These are phyloP conservation scores for Spilarctia lutea DNA, from an alignment of 2,888 invertebrate species.

Conservation along the genomic window DNA sequence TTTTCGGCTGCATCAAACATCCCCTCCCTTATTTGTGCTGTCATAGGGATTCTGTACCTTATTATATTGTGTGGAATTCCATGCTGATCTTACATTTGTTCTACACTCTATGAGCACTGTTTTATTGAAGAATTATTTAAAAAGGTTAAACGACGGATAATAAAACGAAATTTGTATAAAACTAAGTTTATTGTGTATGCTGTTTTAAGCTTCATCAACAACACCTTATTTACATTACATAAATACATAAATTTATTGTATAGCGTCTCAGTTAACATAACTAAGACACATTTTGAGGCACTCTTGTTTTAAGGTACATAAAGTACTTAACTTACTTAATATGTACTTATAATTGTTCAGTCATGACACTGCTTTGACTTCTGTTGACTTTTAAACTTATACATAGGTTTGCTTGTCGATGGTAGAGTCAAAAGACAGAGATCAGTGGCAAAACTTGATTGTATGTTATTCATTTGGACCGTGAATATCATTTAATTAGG, in stretches of 20 bases:
- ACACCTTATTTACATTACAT: slow-evolving; percentile 43
- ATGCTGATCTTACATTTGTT: neutral
- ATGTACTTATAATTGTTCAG: slow-evolving; percentile 47
- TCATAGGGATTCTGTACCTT: neutral
- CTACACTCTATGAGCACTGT: neutral
- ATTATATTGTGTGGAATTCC: neutral
- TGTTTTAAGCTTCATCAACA: slow-evolving; percentile 44
- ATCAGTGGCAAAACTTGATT: slow-evolving; percentile 46
- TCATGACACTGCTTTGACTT: slow-evolving; percentile 46
- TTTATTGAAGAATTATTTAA: neutral
- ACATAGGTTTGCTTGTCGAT: slow-evolving; percentile 14
- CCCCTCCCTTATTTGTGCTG: neutral
- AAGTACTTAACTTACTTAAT: slow-evolving; percentile 52
- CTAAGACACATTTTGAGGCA: slow-evolving; percentile 70
- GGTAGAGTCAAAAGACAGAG: slow-evolving; percentile 45
- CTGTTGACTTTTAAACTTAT: slow-evolving; percentile 27
- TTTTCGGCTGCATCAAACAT: neutral
- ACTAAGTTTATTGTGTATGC: slow-evolving; percentile 46
- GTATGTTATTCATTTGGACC: slow-evolving; percentile 33
- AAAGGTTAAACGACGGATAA: neutral
- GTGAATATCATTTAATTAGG: slow-evolving; percentile 19
- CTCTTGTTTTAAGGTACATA: slow-evolving; percentile 56
- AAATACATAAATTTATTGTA: slow-evolving; percentile 56
- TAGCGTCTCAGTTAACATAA: slow-evolving; percentile 76
- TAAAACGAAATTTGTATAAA: slow-evolving; percentile 39